Evolutionary conservation across 1,140 invertebrate genomes (phyloP).

Genomic region (Littorina saxatilis): DNA sequence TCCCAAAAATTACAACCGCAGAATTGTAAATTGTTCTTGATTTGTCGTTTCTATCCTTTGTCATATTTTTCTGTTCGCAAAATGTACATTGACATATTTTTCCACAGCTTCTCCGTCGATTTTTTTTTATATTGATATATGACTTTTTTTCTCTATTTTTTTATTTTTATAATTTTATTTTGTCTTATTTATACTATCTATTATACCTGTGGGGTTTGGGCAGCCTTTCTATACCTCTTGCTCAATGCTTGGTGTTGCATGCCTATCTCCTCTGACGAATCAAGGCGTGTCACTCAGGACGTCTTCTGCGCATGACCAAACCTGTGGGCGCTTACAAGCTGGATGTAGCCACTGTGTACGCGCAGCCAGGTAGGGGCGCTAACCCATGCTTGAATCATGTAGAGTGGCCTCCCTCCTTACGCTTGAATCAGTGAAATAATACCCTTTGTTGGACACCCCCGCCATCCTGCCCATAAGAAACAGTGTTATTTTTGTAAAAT

Average conservation of each 20-base stretch:
- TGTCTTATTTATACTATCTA: background rate
- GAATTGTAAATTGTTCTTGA: no score
- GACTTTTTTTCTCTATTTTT: no score
- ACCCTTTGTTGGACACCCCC: no score
- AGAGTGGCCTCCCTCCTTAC: background rate
- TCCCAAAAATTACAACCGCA: no score
- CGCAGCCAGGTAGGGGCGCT: conserved; percentile 84
- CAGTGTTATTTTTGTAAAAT: no score
- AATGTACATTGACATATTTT: no score
- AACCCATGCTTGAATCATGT: background rate
- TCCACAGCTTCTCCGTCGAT: no score
- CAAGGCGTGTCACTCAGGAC: conserved; percentile 66
- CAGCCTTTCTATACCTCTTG: background rate
- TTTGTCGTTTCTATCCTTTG: no score
- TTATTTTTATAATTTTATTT: background rate
- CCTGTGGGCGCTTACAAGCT: conserved; percentile 91
- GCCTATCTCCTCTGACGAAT: conserved; percentile 28
- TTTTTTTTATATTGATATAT: no score
- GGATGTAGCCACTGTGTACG: conserved; percentile 91
- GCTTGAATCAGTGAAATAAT: no score
- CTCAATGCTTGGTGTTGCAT: conserved; percentile 33
- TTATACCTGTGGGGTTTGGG: background rate
- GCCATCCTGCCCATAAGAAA: no score
- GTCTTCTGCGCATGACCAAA: conserved; percentile 84
- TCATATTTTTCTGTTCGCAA: no score